Percentiles rank a stretch among this genome's conserved stretches.
phyloP scores from a whole-genome alignment of 2,113 vertebrate genomes.

The Clarias magur region DNA sequence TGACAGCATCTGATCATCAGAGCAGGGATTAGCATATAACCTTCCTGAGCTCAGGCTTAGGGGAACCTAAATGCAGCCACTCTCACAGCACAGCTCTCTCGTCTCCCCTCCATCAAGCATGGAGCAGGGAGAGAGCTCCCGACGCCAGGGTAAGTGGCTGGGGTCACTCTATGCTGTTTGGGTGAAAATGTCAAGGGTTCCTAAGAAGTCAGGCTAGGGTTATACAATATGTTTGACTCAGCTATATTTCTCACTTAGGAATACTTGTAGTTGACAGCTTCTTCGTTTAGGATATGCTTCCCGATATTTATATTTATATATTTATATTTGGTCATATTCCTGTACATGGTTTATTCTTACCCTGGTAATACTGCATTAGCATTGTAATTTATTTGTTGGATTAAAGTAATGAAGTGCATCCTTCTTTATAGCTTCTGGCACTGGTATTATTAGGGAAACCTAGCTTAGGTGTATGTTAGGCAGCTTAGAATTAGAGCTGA shows the following conservation, averaged over 20 bases:
- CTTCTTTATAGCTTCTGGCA: constrained; percentile 20
- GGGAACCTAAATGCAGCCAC: constrained; percentile 31
- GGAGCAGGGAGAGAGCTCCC: constrained; percentile 72
- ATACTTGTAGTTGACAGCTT: not conserved
- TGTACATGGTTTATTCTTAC: not conserved
- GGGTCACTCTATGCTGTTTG: constrained; percentile 30
- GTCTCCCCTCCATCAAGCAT: constrained; percentile 66
- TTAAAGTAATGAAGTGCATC: constrained; percentile 32
- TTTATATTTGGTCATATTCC: not conserved
- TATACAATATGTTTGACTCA: not conserved
- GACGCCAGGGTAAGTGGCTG: constrained; percentile 69
- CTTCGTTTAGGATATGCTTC: not conserved
- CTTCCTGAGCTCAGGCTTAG: constrained; percentile 47
- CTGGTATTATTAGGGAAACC: constrained; percentile 41
- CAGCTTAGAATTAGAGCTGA: constrained; percentile 73
- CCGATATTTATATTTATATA: not conserved
- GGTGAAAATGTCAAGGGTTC: not conserved
- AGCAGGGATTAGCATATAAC: constrained; percentile 37
- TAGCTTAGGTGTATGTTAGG: constrained; percentile 58
- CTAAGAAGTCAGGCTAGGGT: not conserved
- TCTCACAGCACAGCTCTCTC: constrained; percentile 51
- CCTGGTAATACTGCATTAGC: not conserved
- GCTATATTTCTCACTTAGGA: not conserved
- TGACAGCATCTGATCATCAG: constrained; percentile 68
- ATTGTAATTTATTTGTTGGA: constrained; percentile 23